Evolutionary conservation across 92 coral and sea anemone genomes (phyloP).

Genomic region (Palythoa grandiflora): DNA sequence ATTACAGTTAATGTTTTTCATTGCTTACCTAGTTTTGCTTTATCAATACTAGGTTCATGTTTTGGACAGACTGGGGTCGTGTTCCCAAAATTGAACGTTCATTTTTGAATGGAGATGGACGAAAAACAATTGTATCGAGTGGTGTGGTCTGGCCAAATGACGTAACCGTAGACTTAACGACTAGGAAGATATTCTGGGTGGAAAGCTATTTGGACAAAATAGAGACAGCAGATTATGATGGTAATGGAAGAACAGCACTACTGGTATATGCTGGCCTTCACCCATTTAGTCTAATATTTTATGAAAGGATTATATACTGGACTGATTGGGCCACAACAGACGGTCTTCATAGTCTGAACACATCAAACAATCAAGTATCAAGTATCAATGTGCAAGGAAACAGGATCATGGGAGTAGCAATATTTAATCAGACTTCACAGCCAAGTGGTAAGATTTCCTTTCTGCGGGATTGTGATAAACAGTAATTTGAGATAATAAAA

Average conservation of each 20-base stretch:
- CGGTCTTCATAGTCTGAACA: neutral
- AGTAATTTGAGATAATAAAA: neutral
- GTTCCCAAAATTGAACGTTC: slow-evolving; percentile 59
- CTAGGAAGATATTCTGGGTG: slow-evolving; percentile 60
- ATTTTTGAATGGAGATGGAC: slow-evolving; percentile 57
- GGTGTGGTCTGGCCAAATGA: slow-evolving; percentile 68
- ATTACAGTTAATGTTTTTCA: too few species aligned
- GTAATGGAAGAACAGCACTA: slow-evolving; percentile 46
- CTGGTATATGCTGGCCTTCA: slow-evolving; percentile 28
- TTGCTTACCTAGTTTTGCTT: neutral
- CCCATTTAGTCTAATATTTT: slow-evolving; percentile 50
- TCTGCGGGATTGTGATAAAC: neutral
- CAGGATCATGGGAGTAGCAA: slow-evolving; percentile 3
- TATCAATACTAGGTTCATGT: slow-evolving; percentile 44
- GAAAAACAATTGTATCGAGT: slow-evolving; percentile 46
- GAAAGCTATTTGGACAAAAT: slow-evolving; percentile 59
- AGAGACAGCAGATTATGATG: slow-evolving; percentile 67
- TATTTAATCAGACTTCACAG: slow-evolving; percentile 11
- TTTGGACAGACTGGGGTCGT: slow-evolving; percentile 79
- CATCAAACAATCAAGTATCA: neutral
- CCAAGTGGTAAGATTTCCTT: neutral
- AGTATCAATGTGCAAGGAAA: neutral
- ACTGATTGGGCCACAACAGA: slow-evolving; percentile 46
- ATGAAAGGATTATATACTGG: slow-evolving; percentile 46
- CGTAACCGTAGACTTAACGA: slow-evolving; percentile 49